Percentiles rank a stretch among this genome's conserved stretches.
Conservation (phyloP, 1,140 invertebrate genomes). For the Tetramorium parvispinum region DNA sequence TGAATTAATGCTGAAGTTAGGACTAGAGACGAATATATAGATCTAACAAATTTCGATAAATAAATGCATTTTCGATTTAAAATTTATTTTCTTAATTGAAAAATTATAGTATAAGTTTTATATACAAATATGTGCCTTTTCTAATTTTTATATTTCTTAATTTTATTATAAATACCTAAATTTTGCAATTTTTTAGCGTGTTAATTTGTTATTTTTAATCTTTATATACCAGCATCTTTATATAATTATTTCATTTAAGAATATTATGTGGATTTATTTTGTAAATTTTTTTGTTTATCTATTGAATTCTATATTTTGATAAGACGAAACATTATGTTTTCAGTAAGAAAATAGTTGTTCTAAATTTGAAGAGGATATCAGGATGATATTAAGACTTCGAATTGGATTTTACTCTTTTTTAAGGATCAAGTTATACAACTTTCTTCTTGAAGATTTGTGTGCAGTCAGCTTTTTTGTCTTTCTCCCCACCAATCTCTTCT, state of each 20-base stretch:
- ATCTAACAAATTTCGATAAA: not conserved
- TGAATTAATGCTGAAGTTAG: conserved; percentile 82
- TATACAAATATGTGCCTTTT: not conserved
- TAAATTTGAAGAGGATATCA: conserved; percentile 27
- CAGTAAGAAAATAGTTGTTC: not conserved
- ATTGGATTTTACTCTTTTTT: conserved; percentile 26
- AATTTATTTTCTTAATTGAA: not conserved
- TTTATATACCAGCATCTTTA: not conserved
- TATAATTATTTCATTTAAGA: not conserved
- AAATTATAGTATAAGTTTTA: conserved; percentile 1
- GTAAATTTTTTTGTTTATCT: not conserved
- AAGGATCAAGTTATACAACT: conserved; percentile 21
- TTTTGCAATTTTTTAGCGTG: not conserved
- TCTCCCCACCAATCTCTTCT: conserved; percentile 46
- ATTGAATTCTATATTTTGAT: conserved; percentile 1
- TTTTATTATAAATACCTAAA: not conserved
- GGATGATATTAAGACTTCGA: not conserved
- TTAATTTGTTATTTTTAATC: not conserved
- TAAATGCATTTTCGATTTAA: not conserved
- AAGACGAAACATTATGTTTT: conserved; percentile 1
- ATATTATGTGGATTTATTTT: not conserved
- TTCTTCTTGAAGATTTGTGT: conserved; percentile 37
- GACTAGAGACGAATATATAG: conserved; percentile 5
- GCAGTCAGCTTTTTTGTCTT: conserved; percentile 57
- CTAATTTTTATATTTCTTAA: not conserved